These are phyloP conservation scores for Brachionichthys hirsutus DNA, from an alignment of 2,113 vertebrate genomes.

Conservation along the genomic window DNA sequence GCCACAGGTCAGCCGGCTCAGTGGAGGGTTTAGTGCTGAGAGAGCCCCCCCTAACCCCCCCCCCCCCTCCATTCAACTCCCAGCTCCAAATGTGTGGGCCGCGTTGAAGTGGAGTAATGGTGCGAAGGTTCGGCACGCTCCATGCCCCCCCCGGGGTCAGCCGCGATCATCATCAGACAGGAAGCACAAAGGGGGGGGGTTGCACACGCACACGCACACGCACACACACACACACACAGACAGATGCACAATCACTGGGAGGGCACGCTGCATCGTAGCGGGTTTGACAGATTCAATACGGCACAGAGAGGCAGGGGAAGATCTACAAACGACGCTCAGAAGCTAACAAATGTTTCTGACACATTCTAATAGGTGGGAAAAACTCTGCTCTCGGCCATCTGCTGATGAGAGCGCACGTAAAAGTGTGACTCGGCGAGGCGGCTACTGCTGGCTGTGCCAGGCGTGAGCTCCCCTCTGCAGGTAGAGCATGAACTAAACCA, in stretches of 20 bases:
- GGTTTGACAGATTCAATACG: conserved; percentile 25
- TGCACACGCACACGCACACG: conserved; percentile 3
- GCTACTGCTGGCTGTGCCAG: conserved; percentile 4
- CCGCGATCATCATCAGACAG: conserved; percentile 57
- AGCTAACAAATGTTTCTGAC: conserved; percentile 37
- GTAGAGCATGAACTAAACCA: too few species aligned
- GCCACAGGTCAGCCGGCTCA: conserved; percentile 66
- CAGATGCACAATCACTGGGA: background rate
- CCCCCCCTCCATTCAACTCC: conserved; percentile 49
- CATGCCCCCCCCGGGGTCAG: conserved; percentile 51
- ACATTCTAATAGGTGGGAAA: conserved; percentile 55
- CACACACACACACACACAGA: background rate
- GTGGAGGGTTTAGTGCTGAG: conserved; percentile 57
- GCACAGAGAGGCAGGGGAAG: background rate
- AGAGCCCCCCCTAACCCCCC: conserved; percentile 31
- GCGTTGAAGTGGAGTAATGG: conserved; percentile 62
- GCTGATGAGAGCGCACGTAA: conserved; percentile 39
- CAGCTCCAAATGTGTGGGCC: conserved; percentile 57
- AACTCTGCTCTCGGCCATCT: conserved; percentile 28
- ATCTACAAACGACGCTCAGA: background rate
- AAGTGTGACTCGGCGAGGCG: conserved; percentile 32
- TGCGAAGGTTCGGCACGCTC: conserved; percentile 55
- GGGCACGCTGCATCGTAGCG: conserved; percentile 22
- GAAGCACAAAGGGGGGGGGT: conserved; percentile 32
- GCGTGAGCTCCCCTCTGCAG: too few species aligned